These are phyloP conservation scores for Philereme transversata DNA, from an alignment of 2,888 invertebrate species.

Conservation along the genomic window DNA sequence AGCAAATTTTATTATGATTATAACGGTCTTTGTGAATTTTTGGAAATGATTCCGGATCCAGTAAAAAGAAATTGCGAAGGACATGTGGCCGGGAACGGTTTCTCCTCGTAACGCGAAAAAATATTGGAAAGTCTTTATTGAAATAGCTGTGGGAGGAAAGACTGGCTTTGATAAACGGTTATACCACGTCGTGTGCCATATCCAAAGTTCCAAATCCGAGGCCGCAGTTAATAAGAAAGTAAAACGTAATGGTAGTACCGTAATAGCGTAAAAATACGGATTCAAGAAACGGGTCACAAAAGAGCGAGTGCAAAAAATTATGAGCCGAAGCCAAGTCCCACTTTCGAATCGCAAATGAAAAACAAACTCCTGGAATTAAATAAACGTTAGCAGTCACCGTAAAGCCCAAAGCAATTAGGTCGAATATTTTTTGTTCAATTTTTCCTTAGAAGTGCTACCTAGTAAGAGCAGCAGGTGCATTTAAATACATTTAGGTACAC, in stretches of 20 bases:
- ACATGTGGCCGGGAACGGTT: conserved; percentile 35
- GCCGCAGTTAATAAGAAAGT: conserved; percentile 22
- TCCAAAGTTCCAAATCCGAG: conserved; percentile 11
- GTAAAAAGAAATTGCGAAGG: conserved; percentile 36
- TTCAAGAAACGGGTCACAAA: conserved; percentile 16
- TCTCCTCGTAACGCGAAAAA: conserved; percentile 33
- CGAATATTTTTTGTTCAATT: conserved; percentile 49
- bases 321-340: conserved; percentile 25
- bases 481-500: conserved; percentile 63
- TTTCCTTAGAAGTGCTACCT: conserved; percentile 41
- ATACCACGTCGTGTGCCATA: conserved; percentile 11
- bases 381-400: conserved; percentile 46
- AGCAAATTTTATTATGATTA: conserved; percentile 58
- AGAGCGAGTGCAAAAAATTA: conserved; percentile 18
- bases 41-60: conserved; percentile 32
- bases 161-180: conserved; percentile 27
- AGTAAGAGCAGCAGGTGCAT: conserved; percentile 63
- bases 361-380: conserved; percentile 37
- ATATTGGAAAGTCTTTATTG: conserved; percentile 38
- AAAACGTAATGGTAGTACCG: conserved; percentile 3
- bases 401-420: conserved; percentile 53
- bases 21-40: conserved; percentile 40
- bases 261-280: conserved; percentile 5
- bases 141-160: conserved; percentile 27
- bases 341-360: conserved; percentile 33